These are phyloP conservation scores for Haliclystus octoradiatus DNA, from an alignment of 30 jellyfish, hydroid and myxozoan species.

Conservation along the genomic window DNA sequence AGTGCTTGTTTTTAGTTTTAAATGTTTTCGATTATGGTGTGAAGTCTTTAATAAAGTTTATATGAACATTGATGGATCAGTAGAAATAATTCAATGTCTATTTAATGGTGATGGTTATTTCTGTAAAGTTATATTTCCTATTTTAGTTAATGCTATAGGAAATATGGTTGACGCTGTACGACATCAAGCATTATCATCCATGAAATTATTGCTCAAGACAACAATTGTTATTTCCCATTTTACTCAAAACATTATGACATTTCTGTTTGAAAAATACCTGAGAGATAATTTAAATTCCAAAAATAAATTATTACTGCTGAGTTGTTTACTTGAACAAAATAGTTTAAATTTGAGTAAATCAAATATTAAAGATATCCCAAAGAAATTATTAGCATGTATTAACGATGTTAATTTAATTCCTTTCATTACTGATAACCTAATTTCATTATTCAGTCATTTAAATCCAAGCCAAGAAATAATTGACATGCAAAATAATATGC, in stretches of 20 bases:
- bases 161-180: background rate
- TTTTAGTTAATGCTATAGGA: background rate
- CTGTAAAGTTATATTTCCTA: background rate
- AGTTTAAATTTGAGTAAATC: no score
- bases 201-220: background rate
- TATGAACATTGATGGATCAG: background rate
- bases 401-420: no score
- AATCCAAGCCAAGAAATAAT: no score
- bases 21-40: background rate
- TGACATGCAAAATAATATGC: no score
- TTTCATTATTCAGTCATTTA: no score
- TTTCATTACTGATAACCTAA: no score
- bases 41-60: background rate
- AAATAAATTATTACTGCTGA: background rate
- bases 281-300: background rate
- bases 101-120: background rate
- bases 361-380: no score
- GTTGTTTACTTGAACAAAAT: background rate
- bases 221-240: background rate
- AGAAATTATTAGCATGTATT: no score
- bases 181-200: background rate
- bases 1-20: background rate
- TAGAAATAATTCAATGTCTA: background rate
- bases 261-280: background rate
- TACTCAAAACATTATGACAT: no score